Percentiles rank a stretch among this genome's conserved stretches.
Conservation (phyloP, 2,888 invertebrate species). For the Leucophenga montana region DNA sequence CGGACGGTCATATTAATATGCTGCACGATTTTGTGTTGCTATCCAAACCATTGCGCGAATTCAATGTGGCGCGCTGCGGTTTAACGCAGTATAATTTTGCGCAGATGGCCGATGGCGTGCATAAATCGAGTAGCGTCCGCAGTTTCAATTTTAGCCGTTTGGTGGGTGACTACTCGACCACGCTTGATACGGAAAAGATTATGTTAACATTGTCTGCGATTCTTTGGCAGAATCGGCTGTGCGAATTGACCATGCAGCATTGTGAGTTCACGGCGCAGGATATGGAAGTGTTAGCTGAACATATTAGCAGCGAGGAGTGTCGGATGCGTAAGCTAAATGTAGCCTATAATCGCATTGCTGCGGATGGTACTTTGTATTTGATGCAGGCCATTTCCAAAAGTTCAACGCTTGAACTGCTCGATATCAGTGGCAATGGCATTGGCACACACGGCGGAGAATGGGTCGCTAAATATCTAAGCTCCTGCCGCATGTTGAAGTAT, state of each 20-base stretch:
- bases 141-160: slow-evolving; percentile 59
- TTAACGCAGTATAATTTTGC: slow-evolving; percentile 67
- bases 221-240: slow-evolving; percentile 64
- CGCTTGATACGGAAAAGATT: slow-evolving; percentile 64
- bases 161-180: slow-evolving; percentile 41
- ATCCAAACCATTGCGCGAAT: slow-evolving; percentile 44
- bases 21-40: slow-evolving; percentile 55
- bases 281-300: slow-evolving; percentile 65
- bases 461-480: slow-evolving; percentile 59
- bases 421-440: slow-evolving; percentile 63
- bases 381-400: slow-evolving; percentile 56
- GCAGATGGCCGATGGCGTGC: slow-evolving; percentile 67
- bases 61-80: slow-evolving; percentile 58
- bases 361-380: slow-evolving; percentile 60
- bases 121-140: slow-evolving; percentile 58
- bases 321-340: slow-evolving; percentile 56
- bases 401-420: slow-evolving; percentile 53
- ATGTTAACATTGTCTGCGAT: slow-evolving; percentile 55
- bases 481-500: slow-evolving; percentile 53
- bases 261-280: slow-evolving; percentile 66
- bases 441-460: slow-evolving; percentile 67
- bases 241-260: slow-evolving; percentile 60
- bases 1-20: slow-evolving; percentile 37
- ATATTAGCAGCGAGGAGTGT: slow-evolving; percentile 46
- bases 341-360: slow-evolving; percentile 60